phyloP scores from a whole-genome alignment of 2,888 invertebrate species.

The Acanthosepion lycidas region DNA sequence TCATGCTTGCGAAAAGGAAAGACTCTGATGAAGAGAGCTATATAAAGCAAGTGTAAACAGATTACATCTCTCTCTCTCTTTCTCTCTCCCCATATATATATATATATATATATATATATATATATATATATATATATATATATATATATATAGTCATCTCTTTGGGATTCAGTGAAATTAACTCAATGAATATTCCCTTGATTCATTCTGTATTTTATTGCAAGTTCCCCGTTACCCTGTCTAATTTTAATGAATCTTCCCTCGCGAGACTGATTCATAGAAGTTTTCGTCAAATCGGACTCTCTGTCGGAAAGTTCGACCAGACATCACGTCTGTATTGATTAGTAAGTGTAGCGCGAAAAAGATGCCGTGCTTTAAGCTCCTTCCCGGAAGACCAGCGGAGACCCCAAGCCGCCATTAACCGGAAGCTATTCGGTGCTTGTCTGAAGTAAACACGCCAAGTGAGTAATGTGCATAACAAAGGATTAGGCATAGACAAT shows the following conservation, averaged over 20 bases:
- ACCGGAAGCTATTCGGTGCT: constrained; percentile 33
- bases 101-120: too few species aligned
- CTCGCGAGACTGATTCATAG: neutral
- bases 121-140: too few species aligned
- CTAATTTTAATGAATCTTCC: neutral
- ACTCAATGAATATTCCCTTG: too few species aligned
- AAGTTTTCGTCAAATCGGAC: neutral
- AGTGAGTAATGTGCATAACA: neutral
- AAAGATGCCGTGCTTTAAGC: neutral
- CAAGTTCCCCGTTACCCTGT: neutral
- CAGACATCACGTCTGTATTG: neutral
- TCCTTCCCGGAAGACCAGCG: neutral
- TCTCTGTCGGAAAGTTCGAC: neutral
- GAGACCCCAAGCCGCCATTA: neutral
- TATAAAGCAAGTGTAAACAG: too few species aligned
- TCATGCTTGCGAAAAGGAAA: too few species aligned
- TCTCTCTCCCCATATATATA: too few species aligned
- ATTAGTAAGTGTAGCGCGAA: neutral
- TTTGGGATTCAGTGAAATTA: neutral
- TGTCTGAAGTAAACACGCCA: neutral
- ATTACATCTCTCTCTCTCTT: too few species aligned
- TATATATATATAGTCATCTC: too few species aligned
- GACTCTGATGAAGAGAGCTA: too few species aligned
- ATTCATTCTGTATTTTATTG: neutral
- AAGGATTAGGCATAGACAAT: neutral